A percentile compares a stretch with the other conserved stretches of the same genome.
Evolutionary conservation across 1,140 invertebrate genomes (phyloP).

Genomic region (Drosophila pseudoobscura): DNA sequence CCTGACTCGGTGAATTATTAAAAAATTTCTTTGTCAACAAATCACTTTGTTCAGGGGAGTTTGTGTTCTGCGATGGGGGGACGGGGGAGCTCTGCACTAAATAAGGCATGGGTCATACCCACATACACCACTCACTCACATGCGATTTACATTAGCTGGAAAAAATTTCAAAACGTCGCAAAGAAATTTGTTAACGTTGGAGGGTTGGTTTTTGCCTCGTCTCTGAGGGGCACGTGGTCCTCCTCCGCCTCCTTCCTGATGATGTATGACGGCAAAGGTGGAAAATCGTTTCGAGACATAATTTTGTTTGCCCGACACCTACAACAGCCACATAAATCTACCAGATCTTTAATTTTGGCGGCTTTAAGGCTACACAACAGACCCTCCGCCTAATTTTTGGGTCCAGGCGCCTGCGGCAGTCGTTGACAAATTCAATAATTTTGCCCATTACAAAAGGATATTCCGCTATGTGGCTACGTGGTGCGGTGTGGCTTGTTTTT

Average conservation of each 20-base stretch:
- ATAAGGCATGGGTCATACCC: slow-evolving; percentile 62
- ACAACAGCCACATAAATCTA: slow-evolving; percentile 69
- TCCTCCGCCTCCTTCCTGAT: slow-evolving; percentile 30
- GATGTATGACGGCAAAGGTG: slow-evolving; percentile 78
- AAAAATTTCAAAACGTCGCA: slow-evolving; percentile 79
- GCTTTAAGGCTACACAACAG: slow-evolving; percentile 47
- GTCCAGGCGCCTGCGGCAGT: slow-evolving; percentile 56
- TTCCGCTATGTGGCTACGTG: slow-evolving; percentile 21
- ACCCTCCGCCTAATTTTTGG: slow-evolving; percentile 31
- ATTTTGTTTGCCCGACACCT: slow-evolving; percentile 79
- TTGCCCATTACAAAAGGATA: slow-evolving; percentile 76
- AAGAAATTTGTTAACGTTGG: slow-evolving; percentile 80
- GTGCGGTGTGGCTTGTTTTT: slow-evolving; percentile 57
- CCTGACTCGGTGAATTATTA: slow-evolving; percentile 71
- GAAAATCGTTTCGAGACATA: slow-evolving; percentile 78
- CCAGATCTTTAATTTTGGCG: slow-evolving; percentile 33
- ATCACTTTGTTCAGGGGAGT: slow-evolving; percentile 59
- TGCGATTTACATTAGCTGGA: slow-evolving; percentile 73
- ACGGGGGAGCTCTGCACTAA: slow-evolving; percentile 58
- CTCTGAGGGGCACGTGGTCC: background rate
- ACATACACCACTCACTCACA: slow-evolving; percentile 33
- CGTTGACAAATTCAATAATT: slow-evolving; percentile 83
- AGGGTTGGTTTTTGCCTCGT: slow-evolving; percentile 60
- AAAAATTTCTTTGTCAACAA: slow-evolving; percentile 82
- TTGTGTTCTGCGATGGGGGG: background rate